These are phyloP conservation scores for Nixonia krombeini DNA, from an alignment of 1,140 invertebrate species.

Conservation along the genomic window DNA sequence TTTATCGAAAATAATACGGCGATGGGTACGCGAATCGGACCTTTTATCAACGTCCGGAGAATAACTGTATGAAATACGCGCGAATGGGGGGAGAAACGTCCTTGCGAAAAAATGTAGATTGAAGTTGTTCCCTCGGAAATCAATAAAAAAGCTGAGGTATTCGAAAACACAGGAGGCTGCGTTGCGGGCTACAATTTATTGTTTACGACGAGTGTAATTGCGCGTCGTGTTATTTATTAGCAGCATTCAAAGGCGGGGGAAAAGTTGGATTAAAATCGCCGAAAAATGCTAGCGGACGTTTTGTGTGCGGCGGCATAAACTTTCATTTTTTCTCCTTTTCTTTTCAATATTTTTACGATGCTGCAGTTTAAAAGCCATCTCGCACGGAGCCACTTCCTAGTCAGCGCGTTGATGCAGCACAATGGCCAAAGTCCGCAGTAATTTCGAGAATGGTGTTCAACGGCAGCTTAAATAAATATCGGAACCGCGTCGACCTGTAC, in stretches of 20 bases:
- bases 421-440: neutral
- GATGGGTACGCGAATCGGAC: too few species aligned
- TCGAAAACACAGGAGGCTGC: constrained; percentile 21
- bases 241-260: constrained; percentile 16
- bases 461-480: neutral
- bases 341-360: neutral
- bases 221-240: constrained; percentile 29
- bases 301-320: neutral
- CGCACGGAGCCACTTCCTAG: neutral
- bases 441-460: constrained; percentile 1
- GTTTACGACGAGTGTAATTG: constrained; percentile 28
- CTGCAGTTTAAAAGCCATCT: neutral
- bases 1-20: too few species aligned
- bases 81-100: too few species aligned
- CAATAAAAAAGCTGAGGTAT: constrained; percentile 37
- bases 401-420: neutral
- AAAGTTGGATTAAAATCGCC: constrained; percentile 28
- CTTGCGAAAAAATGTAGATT: constrained; percentile 23
- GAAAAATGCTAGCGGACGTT: constrained; percentile 3
- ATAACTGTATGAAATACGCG: neutral
- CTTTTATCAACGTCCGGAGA: too few species aligned
- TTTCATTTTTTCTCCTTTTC: neutral
- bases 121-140: constrained; percentile 15
- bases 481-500: constrained; percentile 3
- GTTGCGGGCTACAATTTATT: constrained; percentile 21